A percentile compares a stretch with the other conserved stretches of the same genome.
Evolutionary conservation across 2,888 invertebrate species (phyloP).

Genomic region (Drosophila suboccidentalis): DNA sequence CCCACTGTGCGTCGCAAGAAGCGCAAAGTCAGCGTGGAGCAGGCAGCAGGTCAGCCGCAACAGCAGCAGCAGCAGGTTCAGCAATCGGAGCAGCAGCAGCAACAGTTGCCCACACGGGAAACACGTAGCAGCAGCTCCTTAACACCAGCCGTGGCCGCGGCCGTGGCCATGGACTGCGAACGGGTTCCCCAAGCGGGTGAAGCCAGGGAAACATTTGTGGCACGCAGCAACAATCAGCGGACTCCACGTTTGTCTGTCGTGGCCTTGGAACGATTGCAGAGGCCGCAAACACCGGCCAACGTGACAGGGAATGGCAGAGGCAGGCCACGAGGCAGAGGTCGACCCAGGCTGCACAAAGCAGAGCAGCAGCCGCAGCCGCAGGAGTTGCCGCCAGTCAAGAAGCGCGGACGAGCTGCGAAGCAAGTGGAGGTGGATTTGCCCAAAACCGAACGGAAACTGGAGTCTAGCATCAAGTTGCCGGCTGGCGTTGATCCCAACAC

Average conservation of each 20-base stretch:
- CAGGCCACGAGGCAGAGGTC: slow-evolving; percentile 54
- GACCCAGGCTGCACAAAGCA: slow-evolving; percentile 27
- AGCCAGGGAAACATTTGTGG: slow-evolving; percentile 89
- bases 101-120: slow-evolving; percentile 42
- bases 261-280: slow-evolving; percentile 88
- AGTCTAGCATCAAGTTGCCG: slow-evolving; percentile 72
- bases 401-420: slow-evolving; percentile 22
- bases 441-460: slow-evolving; percentile 42
- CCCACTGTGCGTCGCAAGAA: slow-evolving; percentile 94
- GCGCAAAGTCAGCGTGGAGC: slow-evolving; percentile 86
- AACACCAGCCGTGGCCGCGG: slow-evolving; percentile 12
- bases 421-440: background rate
- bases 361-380: slow-evolving; percentile 11
- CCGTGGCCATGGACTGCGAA: slow-evolving; percentile 86
- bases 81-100: slow-evolving; percentile 29
- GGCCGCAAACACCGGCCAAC: slow-evolving; percentile 69
- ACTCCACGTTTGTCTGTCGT: slow-evolving; percentile 88
- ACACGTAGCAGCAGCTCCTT: slow-evolving; percentile 55
- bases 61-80: slow-evolving; percentile 17
- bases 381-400: slow-evolving; percentile 35
- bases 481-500: slow-evolving; percentile 83
- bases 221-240: slow-evolving; percentile 86
- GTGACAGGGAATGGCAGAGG: slow-evolving; percentile 17
- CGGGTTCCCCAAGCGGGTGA: slow-evolving; percentile 90
- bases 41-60: slow-evolving; percentile 23